Percentiles rank a stretch among this genome's conserved stretches.
These are phyloP conservation scores for Alloscopus bannaensis DNA, from an alignment of 2,888 invertebrate species.

Conservation along the genomic window DNA sequence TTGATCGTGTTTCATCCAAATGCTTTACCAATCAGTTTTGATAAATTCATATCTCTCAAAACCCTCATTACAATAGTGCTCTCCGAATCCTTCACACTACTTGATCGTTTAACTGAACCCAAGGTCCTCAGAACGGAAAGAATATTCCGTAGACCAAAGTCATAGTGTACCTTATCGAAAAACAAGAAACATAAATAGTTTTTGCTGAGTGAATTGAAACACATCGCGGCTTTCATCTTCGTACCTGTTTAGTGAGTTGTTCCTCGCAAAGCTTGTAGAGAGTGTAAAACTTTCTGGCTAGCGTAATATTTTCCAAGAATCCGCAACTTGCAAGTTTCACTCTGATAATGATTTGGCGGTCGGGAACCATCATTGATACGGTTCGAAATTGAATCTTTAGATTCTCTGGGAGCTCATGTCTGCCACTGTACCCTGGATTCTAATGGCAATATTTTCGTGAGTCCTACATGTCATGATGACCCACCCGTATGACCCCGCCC, in stretches of 20 bases:
- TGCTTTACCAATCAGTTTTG: constrained; percentile 85
- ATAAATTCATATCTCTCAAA: constrained; percentile 96
- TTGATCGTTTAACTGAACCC: constrained; percentile 93
- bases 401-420: constrained; percentile 83
- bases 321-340: constrained; percentile 98
- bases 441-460: constrained; percentile 76
- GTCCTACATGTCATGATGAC: too few relatives aligned
- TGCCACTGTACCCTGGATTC: constrained; percentile 86
- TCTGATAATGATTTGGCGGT: constrained; percentile 96
- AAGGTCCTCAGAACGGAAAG: constrained; percentile 94
- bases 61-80: constrained; percentile 98
- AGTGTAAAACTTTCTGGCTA: constrained; percentile 97
- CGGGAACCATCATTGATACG: constrained; percentile 98
- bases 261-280: constrained; percentile 97
- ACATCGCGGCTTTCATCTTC: too few relatives aligned
- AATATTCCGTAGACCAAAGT: constrained; percentile 96
- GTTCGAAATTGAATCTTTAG: constrained; percentile 98
- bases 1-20: too few relatives aligned
- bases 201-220: too few relatives aligned
- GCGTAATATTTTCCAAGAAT: constrained; percentile 94
- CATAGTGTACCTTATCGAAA: too few relatives aligned
- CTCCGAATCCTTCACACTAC: constrained; percentile 90
- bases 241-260: constrained; percentile 97
- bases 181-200: too few relatives aligned
- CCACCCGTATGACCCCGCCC: too few relatives aligned